Percentiles rank a stretch among this genome's conserved stretches.
Conservation (phyloP, 2,888 invertebrate genomes). For the Deilephila elpenor region DNA sequence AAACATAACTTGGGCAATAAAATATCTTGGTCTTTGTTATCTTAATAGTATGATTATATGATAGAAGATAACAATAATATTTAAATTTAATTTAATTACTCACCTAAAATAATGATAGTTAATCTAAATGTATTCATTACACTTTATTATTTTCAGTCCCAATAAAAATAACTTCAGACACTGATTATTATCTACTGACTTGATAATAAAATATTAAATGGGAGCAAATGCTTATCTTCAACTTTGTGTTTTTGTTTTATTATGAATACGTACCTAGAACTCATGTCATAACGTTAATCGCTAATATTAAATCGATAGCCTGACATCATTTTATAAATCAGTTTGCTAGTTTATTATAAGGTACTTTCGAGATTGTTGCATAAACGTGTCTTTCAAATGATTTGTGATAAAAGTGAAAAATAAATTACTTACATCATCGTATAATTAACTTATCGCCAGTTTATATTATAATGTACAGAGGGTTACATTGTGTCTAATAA, state of each 20-base stretch:
- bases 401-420: constrained; percentile 25
- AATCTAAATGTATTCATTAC: neutral
- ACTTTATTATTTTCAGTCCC: neutral
- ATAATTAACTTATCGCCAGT: constrained; percentile 26
- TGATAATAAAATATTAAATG: neutral
- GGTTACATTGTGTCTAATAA: constrained; percentile 29
- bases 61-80: neutral
- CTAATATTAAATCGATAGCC: neutral
- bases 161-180: neutral
- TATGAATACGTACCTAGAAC: neutral
- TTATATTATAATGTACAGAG: constrained; percentile 27
- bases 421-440: constrained; percentile 1
- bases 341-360: neutral
- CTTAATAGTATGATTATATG: neutral
- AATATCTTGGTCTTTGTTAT: too few species aligned
- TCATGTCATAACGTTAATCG: neutral
- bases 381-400: constrained; percentile 18
- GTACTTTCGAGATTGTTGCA: constrained; percentile 16
- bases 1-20: too few species aligned
- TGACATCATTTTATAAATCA: constrained; percentile 4
- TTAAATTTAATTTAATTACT: neutral
- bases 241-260: neutral
- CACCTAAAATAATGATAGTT: neutral
- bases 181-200: neutral
- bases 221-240: neutral